Conservation (phyloP, 2,113 vertebrate genomes). For the Oncorhynchus masou region DNA sequence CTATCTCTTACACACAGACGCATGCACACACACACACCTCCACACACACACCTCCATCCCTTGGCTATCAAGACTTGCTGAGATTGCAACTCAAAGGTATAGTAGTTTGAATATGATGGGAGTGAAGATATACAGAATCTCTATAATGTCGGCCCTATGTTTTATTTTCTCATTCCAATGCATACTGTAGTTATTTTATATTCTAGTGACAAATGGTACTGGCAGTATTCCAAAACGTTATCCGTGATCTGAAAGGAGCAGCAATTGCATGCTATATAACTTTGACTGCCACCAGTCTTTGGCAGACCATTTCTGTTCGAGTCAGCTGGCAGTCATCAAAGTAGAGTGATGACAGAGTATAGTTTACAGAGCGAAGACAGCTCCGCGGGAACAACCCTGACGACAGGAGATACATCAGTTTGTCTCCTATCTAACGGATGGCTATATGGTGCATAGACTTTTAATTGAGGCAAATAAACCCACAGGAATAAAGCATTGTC, state of each 20-base stretch:
- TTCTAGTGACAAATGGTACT: too few relatives aligned
- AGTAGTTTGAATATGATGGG: neutral
- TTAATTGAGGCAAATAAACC: neutral
- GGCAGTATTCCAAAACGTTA: too few relatives aligned
- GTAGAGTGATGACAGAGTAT: neutral
- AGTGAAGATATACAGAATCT: neutral
- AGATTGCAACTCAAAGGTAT: neutral
- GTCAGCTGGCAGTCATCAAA: neutral
- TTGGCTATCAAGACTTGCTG: neutral
- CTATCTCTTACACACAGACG: neutral
- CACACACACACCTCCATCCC: neutral
- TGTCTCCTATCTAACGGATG: neutral
- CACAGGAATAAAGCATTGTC: too few relatives aligned
- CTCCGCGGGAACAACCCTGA: neutral
- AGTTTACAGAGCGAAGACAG: neutral
- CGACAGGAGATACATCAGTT: neutral
- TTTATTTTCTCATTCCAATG: neutral
- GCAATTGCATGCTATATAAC: neutral
- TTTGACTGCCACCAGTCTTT: neutral
- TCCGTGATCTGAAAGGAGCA: too few relatives aligned
- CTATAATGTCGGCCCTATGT: neutral
- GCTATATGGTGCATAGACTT: too few relatives aligned
- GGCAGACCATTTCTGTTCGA: neutral
- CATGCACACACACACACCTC: neutral
- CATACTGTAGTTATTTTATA: too few relatives aligned